Evolutionary conservation across 2,113 vertebrate genomes (phyloP).

Genomic region (Rhynchomys soricoides): DNA sequence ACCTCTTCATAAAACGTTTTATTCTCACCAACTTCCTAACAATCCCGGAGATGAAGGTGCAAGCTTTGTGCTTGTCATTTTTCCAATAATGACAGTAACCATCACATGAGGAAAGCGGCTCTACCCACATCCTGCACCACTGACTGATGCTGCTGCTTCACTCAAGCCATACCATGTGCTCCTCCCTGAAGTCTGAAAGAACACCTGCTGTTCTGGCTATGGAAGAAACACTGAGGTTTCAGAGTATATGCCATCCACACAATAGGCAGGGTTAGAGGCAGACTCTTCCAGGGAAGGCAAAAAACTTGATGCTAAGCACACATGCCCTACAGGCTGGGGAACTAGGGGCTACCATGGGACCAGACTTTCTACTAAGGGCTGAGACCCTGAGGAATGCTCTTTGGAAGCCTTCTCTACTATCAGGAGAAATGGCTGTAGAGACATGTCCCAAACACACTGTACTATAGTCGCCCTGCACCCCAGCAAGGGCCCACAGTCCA

Average conservation of each 20-base stretch:
- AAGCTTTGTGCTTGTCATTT: not conserved
- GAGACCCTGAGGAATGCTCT: not conserved
- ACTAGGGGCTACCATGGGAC: rapidly evolving
- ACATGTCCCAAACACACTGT: not conserved
- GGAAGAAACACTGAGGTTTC: not conserved
- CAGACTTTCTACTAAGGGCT: not conserved
- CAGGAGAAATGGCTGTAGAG: not conserved
- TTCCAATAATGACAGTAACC: rapidly evolving
- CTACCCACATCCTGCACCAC: no score
- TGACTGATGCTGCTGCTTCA: not conserved
- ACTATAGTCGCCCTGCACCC: not conserved
- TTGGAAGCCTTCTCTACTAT: not conserved
- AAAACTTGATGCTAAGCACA: not conserved
- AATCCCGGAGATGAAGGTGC: not conserved
- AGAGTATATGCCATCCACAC: no score
- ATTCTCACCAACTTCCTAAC: not conserved
- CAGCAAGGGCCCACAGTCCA: not conserved
- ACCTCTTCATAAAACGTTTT: not conserved
- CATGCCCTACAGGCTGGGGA: not conserved
- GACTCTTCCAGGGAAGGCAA: not conserved
- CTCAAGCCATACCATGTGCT: rapidly evolving
- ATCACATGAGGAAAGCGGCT: no score
- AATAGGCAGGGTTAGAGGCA: not conserved
- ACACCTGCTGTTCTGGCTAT: not conserved
- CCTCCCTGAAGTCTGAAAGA: not conserved